These are phyloP conservation scores for Nettapus auritus DNA, from an alignment of 2,113 vertebrate species.

Conservation along the genomic window DNA sequence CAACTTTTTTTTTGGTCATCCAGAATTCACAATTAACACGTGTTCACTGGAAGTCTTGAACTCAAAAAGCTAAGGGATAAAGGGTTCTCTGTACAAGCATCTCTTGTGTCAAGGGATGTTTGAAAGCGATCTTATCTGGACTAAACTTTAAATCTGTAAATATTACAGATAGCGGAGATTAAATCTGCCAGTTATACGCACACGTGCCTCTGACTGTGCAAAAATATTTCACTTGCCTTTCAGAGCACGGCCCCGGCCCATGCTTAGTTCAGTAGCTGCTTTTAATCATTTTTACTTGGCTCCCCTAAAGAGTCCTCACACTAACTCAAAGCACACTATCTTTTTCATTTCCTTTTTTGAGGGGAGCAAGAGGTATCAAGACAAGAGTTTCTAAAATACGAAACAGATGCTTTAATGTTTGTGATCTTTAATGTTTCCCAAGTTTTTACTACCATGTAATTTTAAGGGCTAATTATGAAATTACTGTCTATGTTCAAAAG, in stretches of 20 bases:
- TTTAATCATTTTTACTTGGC: neutral
- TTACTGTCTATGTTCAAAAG: slow-evolving; percentile 41
- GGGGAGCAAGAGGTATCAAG: slow-evolving; percentile 5
- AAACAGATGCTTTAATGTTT: slow-evolving; percentile 49
- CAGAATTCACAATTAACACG: neutral
- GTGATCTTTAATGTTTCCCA: slow-evolving; percentile 34
- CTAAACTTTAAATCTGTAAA: neutral
- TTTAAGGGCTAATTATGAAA: slow-evolving; percentile 74
- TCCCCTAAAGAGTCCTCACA: neutral
- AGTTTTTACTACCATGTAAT: slow-evolving; percentile 66
- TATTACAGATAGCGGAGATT: neutral
- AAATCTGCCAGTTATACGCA: neutral
- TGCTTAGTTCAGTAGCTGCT: neutral
- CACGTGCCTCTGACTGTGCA: neutral
- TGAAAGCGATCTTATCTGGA: neutral
- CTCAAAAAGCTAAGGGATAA: neutral
- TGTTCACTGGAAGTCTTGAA: neutral
- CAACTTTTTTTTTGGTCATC: neutral
- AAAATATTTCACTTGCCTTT: neutral
- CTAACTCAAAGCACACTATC: slow-evolving; percentile 23
- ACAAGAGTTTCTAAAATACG: slow-evolving; percentile 12
- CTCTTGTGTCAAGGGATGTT: neutral
- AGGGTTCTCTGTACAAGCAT: neutral
- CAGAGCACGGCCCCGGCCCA: neutral
- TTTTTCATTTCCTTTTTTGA: neutral